Percentiles rank a stretch among this genome's conserved stretches.
Evolutionary conservation across 2,113 vertebrate genomes (phyloP).

Genomic region (Marmota flaviventris): DNA sequence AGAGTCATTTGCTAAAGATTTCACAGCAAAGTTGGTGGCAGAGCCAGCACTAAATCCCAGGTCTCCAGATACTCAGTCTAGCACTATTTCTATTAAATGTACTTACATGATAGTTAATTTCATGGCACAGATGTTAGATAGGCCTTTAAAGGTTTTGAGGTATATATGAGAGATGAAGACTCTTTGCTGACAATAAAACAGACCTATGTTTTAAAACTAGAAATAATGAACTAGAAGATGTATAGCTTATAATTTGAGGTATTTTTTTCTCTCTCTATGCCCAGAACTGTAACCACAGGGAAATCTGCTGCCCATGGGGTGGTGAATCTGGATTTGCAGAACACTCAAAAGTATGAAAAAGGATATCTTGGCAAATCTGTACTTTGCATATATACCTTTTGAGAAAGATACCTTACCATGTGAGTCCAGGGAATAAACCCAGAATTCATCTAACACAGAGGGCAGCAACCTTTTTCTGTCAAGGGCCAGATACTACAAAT

Average conservation of each 20-base stretch:
- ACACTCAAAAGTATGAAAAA: slow-evolving; percentile 18
- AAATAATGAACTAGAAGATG: neutral
- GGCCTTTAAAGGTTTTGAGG: slow-evolving; percentile 11
- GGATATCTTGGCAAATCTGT: slow-evolving; percentile 12
- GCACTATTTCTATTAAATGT: slow-evolving; percentile 53
- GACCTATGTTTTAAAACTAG: slow-evolving; percentile 60
- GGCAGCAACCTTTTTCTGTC: neutral
- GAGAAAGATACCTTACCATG: slow-evolving; percentile 13
- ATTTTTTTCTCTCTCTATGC: neutral
- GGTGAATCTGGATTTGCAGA: neutral
- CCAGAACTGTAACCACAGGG: slow-evolving; percentile 26
- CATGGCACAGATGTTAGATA: slow-evolving; percentile 38
- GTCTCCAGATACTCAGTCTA: slow-evolving; percentile 10
- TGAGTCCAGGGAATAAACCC: neutral
- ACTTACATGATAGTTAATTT: neutral
- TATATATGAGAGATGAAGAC: slow-evolving; percentile 9
- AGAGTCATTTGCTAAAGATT: slow-evolving; percentile 48
- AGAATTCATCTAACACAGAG: neutral
- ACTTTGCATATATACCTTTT: slow-evolving; percentile 6
- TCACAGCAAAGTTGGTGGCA: slow-evolving; percentile 22
- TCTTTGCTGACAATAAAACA: slow-evolving; percentile 63
- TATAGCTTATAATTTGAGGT: slow-evolving; percentile 19
- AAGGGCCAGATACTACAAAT: slow-evolving; percentile 9
- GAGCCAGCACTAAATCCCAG: slow-evolving; percentile 18
- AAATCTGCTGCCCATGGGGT: neutral